Base-by-base conservation (phyloP, 2,888 invertebrate genomes). In the Cordylochernes scorpioides region DNA sequence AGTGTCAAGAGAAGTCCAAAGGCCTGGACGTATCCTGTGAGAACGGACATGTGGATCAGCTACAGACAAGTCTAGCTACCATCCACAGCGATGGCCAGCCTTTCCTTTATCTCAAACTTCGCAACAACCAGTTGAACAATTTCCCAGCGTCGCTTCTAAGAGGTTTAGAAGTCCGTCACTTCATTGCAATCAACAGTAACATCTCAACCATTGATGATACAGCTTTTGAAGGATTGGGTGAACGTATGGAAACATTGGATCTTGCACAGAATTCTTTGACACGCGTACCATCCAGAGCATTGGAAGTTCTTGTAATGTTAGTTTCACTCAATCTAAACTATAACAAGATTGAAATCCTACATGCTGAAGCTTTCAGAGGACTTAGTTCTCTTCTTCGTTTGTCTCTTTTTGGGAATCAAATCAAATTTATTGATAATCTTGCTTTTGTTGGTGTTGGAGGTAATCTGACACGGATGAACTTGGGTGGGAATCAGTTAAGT, bases 251-350 rank as follows among this genome's bases (percentile, higher is more conserved):
- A 13, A 75, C 80, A 49, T 58, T 84, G 47, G 82, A 82, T 50
- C 68, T 82, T 25, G 78, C 78, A 1, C 70, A 75, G 47, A 84
- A 84, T 58, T 68, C 68, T 43, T 57, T 82, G 46, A 66, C 28
- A n/a, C 29, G 42, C 28, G 74, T 42, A 8, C 42, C 42, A 3
- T 38, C 34, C 2, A 27, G 32, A 19, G 34, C 40, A 2, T 18
- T 42, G 2, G 33, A 39, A 27, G 30, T 22, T 3, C 33, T 42
- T 6, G 25, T 24, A 6, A 27, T 33, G 46, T 62, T 82, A 37
- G 63, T 78, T 39, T 77, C 78, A 42, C 62, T 84, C 36, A 82
- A 80, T 54, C 63, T 82, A 58, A 82, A 80, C 57, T 74, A 77
- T 54, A 84, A 84, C 52, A 63, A 61, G 57, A 74, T 84, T 45